phyloP scores from a whole-genome alignment of 2,797 vertebrate species.

The Neosilurus hyrtlii region DNA sequence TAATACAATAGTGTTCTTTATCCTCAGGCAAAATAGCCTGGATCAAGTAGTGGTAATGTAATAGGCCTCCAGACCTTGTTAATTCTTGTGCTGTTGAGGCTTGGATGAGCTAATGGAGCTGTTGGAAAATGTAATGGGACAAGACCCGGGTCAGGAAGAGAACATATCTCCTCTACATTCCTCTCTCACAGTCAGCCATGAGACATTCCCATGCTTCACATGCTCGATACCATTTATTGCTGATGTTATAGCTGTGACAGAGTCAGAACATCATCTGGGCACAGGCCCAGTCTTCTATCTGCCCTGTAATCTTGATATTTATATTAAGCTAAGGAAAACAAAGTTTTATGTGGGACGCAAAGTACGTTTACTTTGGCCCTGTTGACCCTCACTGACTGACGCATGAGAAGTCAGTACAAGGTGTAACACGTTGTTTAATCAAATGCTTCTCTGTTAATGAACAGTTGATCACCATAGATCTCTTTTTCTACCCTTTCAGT shows the following conservation, averaged over 20 bases:
- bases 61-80: conserved; percentile 45
- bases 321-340: conserved; percentile 33
- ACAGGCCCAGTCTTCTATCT: conserved; percentile 33
- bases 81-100: conserved; percentile 42
- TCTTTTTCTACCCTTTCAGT: not conserved
- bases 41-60: conserved; percentile 52
- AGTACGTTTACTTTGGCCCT: conserved; percentile 19
- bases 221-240: conserved; percentile 32
- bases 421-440: not conserved
- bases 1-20: conserved; percentile 36
- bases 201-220: conserved; percentile 32
- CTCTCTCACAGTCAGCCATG: conserved; percentile 44
- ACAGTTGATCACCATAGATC: not conserved
- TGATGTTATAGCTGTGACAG: conserved; percentile 34
- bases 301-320: conserved; percentile 36
- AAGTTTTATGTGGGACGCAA: conserved; percentile 27
- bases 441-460: not conserved
- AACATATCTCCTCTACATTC: conserved; percentile 47
- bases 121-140: conserved; percentile 56
- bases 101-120: conserved; percentile 51
- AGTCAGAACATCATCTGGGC: conserved; percentile 32
- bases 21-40: conserved; percentile 41
- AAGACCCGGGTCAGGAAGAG: conserved; percentile 41
- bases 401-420: not conserved
- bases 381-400: not conserved